Conservation (phyloP, 2,888 invertebrate species). For the Clanis bilineata region DNA sequence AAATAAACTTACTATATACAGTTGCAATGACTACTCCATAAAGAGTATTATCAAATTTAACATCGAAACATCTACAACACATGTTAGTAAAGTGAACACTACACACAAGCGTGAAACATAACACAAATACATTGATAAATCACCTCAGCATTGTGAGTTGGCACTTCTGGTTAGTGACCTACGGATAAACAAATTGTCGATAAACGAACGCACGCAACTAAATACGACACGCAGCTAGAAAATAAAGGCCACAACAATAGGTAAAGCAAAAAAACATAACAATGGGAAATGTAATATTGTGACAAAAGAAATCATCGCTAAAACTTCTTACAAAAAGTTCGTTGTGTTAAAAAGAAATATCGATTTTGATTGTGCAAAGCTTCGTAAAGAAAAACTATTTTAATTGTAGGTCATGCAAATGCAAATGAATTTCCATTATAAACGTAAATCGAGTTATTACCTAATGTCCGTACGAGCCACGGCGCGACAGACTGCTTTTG, state of each 20-base stretch:
- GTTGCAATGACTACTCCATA: neutral
- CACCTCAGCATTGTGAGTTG: conserved; percentile 49
- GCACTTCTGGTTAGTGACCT: conserved; percentile 60
- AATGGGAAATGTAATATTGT: neutral
- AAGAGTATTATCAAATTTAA: too few species aligned
- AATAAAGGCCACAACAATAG: neutral
- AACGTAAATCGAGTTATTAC: conserved; percentile 51
- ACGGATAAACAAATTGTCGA: conserved; percentile 46
- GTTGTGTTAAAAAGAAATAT: neutral
- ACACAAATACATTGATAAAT: conserved; percentile 28
- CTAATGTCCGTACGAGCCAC: conserved; percentile 96
- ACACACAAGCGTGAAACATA: conserved; percentile 25
- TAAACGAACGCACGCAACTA: conserved; percentile 10
- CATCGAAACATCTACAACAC: conserved; percentile 11
- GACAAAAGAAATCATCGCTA: neutral
- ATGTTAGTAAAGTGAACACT: conserved; percentile 1
- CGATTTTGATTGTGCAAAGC: neutral
- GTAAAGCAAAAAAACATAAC: neutral
- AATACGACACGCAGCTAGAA: neutral
- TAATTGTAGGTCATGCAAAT: neutral
- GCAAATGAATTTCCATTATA: neutral
- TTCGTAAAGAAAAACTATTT: neutral
- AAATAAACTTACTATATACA: too few species aligned
- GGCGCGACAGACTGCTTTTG: conserved; percentile 88
- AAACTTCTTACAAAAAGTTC: neutral